Percentiles rank a stretch among this genome's conserved stretches.
These are phyloP conservation scores for Tillus elongatus DNA, from an alignment of 2,888 invertebrate genomes.

Conservation along the genomic window DNA sequence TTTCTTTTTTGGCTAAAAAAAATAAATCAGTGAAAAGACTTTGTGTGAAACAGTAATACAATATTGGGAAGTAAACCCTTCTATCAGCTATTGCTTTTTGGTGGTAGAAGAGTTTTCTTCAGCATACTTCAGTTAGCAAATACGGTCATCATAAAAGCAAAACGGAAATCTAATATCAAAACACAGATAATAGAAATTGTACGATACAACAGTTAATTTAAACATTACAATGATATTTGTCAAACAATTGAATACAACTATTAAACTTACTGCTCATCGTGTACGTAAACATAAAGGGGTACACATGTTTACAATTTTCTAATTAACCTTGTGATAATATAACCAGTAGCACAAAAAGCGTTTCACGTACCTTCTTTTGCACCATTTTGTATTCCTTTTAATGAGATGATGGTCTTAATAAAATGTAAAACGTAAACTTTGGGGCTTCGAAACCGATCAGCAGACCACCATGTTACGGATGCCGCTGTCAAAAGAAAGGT, in stretches of 20 bases:
- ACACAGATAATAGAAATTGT: no score
- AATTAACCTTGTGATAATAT: constrained; percentile 12
- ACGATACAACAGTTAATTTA: no score
- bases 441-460: no score
- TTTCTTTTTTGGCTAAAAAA: constrained; percentile 77
- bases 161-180: no score
- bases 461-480: no score
- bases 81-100: background rate
- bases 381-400: constrained; percentile 29
- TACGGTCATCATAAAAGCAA: constrained; percentile 32
- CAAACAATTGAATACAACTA: no score
- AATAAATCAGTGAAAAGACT: constrained; percentile 17
- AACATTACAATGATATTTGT: no score
- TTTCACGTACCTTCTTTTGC: constrained; percentile 33
- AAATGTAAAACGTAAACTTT: no score
- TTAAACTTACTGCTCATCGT: constrained; percentile 9
- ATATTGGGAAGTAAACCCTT: background rate
- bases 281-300: constrained; percentile 4
- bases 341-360: constrained; percentile 11
- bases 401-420: constrained; percentile 23
- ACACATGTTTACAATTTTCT: constrained; percentile 7
- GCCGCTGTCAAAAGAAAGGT: no score
- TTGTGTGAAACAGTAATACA: constrained; percentile 8
- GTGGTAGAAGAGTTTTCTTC: constrained; percentile 32
- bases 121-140: constrained; percentile 35